These are phyloP conservation scores for Trichoplusia ni DNA, from an alignment of 1,140 invertebrate genomes.

Conservation along the genomic window DNA sequence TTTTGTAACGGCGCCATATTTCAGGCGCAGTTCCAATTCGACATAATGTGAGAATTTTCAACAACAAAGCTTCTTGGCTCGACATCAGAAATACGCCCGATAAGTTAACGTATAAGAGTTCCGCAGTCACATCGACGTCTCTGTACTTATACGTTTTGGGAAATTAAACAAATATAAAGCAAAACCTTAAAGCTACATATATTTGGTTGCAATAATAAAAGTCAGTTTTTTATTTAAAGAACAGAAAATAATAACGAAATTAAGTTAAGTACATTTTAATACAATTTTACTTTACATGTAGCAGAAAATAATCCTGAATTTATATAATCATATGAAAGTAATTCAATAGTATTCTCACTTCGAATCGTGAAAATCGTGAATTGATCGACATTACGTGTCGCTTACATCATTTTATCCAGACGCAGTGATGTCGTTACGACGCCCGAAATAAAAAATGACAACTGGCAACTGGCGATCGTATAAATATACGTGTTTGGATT, in stretches of 20 bases:
- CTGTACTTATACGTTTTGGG: not conserved
- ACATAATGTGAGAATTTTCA: not conserved
- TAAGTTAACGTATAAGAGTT: not conserved
- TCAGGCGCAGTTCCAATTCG: not conserved
- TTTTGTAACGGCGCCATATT: not conserved
- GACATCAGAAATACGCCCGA: not conserved
- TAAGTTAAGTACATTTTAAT: too few species aligned
- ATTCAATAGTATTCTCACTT: too few species aligned
- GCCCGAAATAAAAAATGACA: slow-evolving; percentile 9
- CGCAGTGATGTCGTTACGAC: not conserved
- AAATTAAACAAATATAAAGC: too few species aligned
- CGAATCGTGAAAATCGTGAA: too few species aligned
- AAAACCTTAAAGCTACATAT: too few species aligned
- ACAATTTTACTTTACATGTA: too few species aligned
- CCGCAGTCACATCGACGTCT: not conserved
- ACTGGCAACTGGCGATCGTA: not conserved
- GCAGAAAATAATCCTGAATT: too few species aligned
- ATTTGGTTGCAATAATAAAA: too few species aligned
- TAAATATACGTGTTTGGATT: slow-evolving; percentile 4
- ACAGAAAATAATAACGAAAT: too few species aligned
- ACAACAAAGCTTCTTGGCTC: not conserved
- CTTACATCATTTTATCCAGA: not conserved
- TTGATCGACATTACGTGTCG: slow-evolving; percentile 4
- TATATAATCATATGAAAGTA: too few species aligned
- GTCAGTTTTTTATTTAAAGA: too few species aligned